Conservation (phyloP, 2,113 vertebrate genomes). For the Heptranchias perlo region DNA sequence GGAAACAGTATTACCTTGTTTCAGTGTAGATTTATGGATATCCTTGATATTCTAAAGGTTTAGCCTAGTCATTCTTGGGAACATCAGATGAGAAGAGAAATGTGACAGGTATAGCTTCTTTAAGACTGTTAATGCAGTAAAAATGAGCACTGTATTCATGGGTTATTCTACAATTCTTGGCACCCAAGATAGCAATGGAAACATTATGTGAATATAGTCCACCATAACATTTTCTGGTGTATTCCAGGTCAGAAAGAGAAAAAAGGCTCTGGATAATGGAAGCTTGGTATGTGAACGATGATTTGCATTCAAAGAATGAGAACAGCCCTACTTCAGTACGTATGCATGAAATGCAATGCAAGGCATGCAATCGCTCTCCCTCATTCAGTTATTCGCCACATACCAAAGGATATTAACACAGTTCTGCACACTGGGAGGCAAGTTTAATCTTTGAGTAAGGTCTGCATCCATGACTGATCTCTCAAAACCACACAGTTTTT, state of each 20-base stretch:
- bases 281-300: not conserved
- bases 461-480: not conserved
- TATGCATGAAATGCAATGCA: not conserved
- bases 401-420: not conserved
- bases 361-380: not conserved
- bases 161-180: not conserved
- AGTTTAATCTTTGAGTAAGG: not conserved
- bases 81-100: not conserved
- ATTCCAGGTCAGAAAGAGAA: not conserved
- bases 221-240: not conserved
- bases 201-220: not conserved
- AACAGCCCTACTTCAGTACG: not conserved
- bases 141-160: not conserved
- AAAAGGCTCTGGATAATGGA: not conserved
- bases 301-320: slow-evolving; percentile 1
- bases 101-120: not conserved
- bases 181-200: not conserved
- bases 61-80: not conserved
- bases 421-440: not conserved
- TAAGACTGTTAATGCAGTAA: not conserved
- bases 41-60: not conserved
- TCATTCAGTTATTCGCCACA: not conserved
- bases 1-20: not conserved
- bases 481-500: not conserved
- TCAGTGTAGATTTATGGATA: not conserved